Base-by-base conservation (phyloP, 1,140 invertebrate species). In the Stegodyphus mimosarum region DNA sequence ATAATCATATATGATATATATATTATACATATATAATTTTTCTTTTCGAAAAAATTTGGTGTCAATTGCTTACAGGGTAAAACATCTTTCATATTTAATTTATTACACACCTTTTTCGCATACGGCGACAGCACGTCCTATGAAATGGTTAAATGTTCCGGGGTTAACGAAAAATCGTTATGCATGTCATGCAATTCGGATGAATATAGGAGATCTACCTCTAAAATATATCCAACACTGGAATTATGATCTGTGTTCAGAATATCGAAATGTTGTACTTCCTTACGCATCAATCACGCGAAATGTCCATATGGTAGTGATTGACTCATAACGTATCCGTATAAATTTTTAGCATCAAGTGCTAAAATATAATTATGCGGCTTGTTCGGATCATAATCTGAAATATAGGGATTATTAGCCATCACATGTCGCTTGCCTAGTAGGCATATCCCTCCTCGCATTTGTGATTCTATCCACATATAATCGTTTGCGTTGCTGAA, bases 21-120 rank as follows among this genome's bases (percentile, higher is more conserved):
- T n/a, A n/a, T n/a, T n/a, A n/a, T n/a, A n/a, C 92, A 90, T 69
- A 90, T 87, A 89, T 92, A 92, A 53, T 90, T 91, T 86, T 87
- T 86, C 33, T 80, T 84, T 87, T 5, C n/a, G n/a, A 11, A n/a
- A 60, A 60, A 87, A 78, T 73, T 78, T 6, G 50, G 73, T 3
- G 64, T 66, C 15, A 87, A 52, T 84, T 87, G 78, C 51, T 73
- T 71, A 78, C 60, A 51, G n/a, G 63, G 50, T 1, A 77, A 13
- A 7, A 33, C 51, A 17, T 64, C 15, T 66, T 77, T 50, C 9
- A 77, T 18, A 67, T 77, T 77, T 17, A 77, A 77, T 51, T 77
- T 69, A 69, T 69, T 17, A 6, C n/a, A 48, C 17, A 69, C 17
- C 10, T 0, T 17, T 17, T 69, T 69, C 66, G 3, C 9, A 17